Evolutionary conservation across 1,140 invertebrate genomes (phyloP), one percentile per base, ranked within the genome.

Genomic region (Streblospio benedicti): DNA sequence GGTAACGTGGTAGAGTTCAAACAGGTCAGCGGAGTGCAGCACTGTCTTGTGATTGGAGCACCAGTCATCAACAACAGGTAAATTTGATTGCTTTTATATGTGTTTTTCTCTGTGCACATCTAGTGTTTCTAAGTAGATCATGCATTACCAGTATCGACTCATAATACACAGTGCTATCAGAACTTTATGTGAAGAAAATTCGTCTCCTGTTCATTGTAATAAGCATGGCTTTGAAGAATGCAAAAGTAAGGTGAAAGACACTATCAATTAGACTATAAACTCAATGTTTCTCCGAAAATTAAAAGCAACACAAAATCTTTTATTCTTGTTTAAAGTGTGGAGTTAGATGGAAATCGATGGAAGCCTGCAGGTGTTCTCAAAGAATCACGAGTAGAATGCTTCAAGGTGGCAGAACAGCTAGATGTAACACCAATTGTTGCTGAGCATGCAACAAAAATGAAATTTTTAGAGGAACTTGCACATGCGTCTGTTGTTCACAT

Each of bases 401-500:
- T 60, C 12, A 49, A 56, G 49, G 68, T 76, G 0, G 69, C 67
- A 16, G 49, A 62, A 2, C 62, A 64, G 33, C 35, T 71, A 38
- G 71, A 71, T 60, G 66, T 68, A 18, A 45, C 55, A 9, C 62
- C 68, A 0, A 54, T 71, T 16, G 60, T 65, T 14, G 65, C 68
- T 14, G 43, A 55, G 6, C 55, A 70, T 16, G 71, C 72, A 2
- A 74, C 72, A 2, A 74, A 71, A 60, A 63, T 67, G 6, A 38
- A 54, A 20, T 70, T 76, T 45, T 54, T 75, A 27, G 35, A 65
- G 27, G 66, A 70, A 27, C 54, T 72, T 12, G 53, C 63, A 20
- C 61, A 61, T 16, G 68, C 74, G 14, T 61, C 72, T 30, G 60
- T 75, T 30, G 59, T 75, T 28, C 72, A 76, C 54, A 69, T 76